Percentiles rank a stretch among this genome's conserved stretches.
Evolutionary conservation across 1,140 invertebrate species (phyloP).

Genomic region (Panonychus citri): DNA sequence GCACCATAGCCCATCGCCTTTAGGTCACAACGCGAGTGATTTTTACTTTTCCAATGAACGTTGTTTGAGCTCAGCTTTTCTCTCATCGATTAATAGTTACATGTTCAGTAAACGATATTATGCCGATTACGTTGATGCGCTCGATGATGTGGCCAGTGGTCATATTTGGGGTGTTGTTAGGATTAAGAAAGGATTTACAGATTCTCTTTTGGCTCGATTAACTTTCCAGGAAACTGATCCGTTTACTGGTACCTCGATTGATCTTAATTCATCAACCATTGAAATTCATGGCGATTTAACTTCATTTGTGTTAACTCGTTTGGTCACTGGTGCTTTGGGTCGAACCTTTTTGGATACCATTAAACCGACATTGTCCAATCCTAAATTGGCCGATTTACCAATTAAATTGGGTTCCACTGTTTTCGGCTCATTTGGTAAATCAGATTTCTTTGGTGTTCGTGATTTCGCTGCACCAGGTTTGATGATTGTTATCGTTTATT

Average conservation of each 20-base stretch:
- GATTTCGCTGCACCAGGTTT: conserved; percentile 49
- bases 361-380: conserved; percentile 16
- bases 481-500: conserved; percentile 41
- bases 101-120: conserved; percentile 1
- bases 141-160: conserved; percentile 8
- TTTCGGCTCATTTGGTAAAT: not conserved
- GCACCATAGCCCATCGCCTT: not conserved
- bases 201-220: conserved; percentile 1
- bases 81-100: not conserved
- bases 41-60: not conserved
- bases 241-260: not conserved
- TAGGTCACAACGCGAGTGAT: not conserved
- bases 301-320: not conserved
- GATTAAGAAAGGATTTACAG: conserved; percentile 7
- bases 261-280: not conserved
- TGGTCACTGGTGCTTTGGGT: not conserved
- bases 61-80: not conserved
- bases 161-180: conserved; percentile 12
- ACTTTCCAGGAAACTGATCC: not conserved
- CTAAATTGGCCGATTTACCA: not conserved
- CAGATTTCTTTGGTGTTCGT: conserved; percentile 1
- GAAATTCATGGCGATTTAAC: not conserved
- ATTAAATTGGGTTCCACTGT: not conserved
- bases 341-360: conserved; percentile 18
- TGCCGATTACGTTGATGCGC: not conserved